These are phyloP conservation scores for Strix uralensis DNA, from an alignment of 2,113 vertebrate genomes.

Conservation along the genomic window DNA sequence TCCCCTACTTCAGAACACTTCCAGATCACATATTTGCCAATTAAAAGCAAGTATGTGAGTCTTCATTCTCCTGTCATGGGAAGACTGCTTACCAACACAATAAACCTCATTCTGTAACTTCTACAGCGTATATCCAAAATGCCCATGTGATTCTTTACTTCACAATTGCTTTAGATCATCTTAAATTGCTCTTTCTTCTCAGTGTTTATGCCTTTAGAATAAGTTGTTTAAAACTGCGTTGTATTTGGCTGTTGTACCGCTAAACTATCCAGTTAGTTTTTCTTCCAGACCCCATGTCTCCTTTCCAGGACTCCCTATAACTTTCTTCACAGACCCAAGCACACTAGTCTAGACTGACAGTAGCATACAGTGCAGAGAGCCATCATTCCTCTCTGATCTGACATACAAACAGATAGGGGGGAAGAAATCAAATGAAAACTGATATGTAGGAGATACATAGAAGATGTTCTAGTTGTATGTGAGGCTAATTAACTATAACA, in stretches of 20 bases:
- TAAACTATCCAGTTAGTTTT: neutral
- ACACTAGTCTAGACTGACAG: too few relatives aligned
- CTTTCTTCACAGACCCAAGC: neutral
- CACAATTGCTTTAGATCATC: neutral
- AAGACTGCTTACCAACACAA: neutral
- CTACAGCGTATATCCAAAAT: neutral
- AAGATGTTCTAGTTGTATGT: neutral
- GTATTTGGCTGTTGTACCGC: neutral
- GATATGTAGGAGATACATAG: neutral
- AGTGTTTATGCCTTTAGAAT: neutral
- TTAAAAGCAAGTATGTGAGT: neutral
- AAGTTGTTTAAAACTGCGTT: neutral
- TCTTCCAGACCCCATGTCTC: neutral
- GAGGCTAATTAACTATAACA: neutral
- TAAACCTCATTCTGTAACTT: neutral
- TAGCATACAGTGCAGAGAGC: neutral
- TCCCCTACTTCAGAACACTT: neutral
- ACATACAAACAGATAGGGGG: neutral
- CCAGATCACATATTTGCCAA: neutral
- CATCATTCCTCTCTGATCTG: neutral
- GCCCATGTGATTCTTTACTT: neutral
- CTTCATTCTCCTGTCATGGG: neutral
- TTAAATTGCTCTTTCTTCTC: neutral
- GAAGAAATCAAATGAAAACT: neutral
- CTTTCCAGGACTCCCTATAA: neutral